Evolutionary conservation across 2,113 vertebrate species (phyloP).

Genomic region (Ellobius talpinus): DNA sequence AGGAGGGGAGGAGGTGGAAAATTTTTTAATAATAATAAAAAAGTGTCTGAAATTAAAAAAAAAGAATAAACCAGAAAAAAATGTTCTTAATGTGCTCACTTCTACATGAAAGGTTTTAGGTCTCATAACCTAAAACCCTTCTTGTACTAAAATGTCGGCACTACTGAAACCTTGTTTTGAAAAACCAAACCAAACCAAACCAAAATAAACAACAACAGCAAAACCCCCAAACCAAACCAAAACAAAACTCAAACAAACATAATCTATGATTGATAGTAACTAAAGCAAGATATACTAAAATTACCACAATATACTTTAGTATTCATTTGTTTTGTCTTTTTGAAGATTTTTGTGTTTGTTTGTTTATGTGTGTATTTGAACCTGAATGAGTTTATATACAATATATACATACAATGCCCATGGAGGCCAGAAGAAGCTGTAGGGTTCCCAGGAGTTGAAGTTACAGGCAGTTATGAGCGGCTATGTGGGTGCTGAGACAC

Average conservation of each 20-base stretch:
- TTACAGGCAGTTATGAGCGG: too few species aligned
- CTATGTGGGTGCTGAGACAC: background rate
- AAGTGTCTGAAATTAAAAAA: too few species aligned
- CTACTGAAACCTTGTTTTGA: background rate
- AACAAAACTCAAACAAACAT: background rate
- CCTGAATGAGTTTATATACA: background rate
- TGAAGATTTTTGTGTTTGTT: background rate
- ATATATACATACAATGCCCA: background rate
- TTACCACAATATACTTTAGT: background rate
- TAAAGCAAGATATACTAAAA: background rate
- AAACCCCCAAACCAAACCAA: background rate
- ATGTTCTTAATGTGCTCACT: slow-evolving; percentile 5
- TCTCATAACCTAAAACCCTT: background rate
- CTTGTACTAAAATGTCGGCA: background rate
- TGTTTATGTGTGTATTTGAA: background rate
- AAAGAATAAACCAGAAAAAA: too few species aligned
- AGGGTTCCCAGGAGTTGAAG: background rate
- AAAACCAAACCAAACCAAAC: background rate
- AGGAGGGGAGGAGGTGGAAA: too few species aligned
- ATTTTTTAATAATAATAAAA: too few species aligned
- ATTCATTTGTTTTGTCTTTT: background rate
- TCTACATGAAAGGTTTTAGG: slow-evolving; percentile 6
- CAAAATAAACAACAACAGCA: background rate
- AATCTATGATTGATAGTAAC: background rate
- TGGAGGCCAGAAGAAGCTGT: background rate